These are phyloP conservation scores for Drosophila nebulosa DNA, from an alignment of 1,140 invertebrate genomes.

Conservation along the genomic window DNA sequence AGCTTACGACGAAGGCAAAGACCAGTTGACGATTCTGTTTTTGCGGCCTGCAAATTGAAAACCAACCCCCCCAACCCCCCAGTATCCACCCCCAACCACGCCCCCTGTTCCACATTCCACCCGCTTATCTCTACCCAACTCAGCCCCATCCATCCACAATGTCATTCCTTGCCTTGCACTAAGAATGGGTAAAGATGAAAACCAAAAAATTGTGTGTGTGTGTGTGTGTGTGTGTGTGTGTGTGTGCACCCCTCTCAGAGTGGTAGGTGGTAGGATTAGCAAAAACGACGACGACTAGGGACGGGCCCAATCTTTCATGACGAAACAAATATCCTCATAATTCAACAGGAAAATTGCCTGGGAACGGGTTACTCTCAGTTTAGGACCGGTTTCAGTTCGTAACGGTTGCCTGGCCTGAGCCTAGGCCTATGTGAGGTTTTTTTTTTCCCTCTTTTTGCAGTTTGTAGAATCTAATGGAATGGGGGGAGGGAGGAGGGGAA, in stretches of 20 bases:
- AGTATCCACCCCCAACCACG: no score
- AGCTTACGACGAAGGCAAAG: slow-evolving; percentile 74
- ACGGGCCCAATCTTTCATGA: slow-evolving; percentile 77
- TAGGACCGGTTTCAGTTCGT: slow-evolving; percentile 16
- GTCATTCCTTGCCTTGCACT: no score
- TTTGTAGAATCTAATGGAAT: no score
- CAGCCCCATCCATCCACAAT: no score
- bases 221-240: no score
- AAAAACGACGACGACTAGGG: slow-evolving; percentile 10
- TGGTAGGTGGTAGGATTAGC: not conserved
- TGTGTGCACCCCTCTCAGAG: not conserved
- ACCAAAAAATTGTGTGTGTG: slow-evolving; percentile 16
- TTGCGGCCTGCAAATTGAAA: slow-evolving; percentile 65
- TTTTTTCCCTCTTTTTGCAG: no score
- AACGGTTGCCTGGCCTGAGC: slow-evolving; percentile 23
- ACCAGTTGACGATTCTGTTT: slow-evolving; percentile 63
- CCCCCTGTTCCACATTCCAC: not conserved
- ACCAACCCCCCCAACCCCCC: slow-evolving; percentile 12
- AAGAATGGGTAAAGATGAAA: slow-evolving; percentile 19
- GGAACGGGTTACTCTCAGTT: slow-evolving; percentile 25
- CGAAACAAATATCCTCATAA: slow-evolving; percentile 79
- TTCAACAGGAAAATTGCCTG: slow-evolving; percentile 76
- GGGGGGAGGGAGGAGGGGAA: not conserved
- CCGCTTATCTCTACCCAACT: not conserved
- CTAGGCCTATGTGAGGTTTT: slow-evolving; percentile 27